Base-by-base conservation (phyloP, 2,797 vertebrate genomes). In the Alauda arvensis region DNA sequence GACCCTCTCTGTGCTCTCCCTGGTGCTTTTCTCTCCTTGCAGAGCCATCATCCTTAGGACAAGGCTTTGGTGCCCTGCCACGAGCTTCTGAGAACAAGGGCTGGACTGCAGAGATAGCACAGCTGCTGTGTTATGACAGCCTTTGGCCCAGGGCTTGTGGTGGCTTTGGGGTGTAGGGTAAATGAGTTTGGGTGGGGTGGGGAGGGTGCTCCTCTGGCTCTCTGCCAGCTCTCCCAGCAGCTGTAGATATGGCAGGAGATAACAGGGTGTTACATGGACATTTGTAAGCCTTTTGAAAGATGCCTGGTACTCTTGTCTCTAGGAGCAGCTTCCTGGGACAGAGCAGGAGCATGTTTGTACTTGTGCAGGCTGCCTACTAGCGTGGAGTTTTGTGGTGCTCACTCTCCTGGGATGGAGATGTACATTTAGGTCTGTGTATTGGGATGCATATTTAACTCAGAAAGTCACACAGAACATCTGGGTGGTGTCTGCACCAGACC, bases 201-300 rank as follows among this genome's bases (percentile, higher is more conserved):
- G 33, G 8, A 69, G 17, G 18, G 21, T 67, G 82, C n/a, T 87
- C 61, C 46, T 52, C 26, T 40, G 37, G 18, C 45, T 70, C 29
- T 61, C 51, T 87, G 84, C 46, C 42, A 65, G 8, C 11, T 15
- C 20, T 23, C 20, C 18, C 16, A 25, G 71, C 57, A 63, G 72
- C 65, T 57, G 43, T 15, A 39, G 61, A 61, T 20, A 28, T 69
- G 45, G 42, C 46, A 82, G 59, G n/a, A 82, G 76, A 52, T 59
- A 71, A 52, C 0, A 26, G 33, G 40, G n/a, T 24, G 14, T 37
- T 67, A 17, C 0, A 0, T 28, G 21, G 45, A 53, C 3, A 4
- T 28, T 23, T n/a, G 15, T 4, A 10, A 87, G 26, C 11, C 25
- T 34, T 71, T 57, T 34, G 48, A 42, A 57, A 83, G 57, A 61